phyloP scores from a whole-genome alignment of 2,113 vertebrate genomes.

The Gavialis gangeticus region DNA sequence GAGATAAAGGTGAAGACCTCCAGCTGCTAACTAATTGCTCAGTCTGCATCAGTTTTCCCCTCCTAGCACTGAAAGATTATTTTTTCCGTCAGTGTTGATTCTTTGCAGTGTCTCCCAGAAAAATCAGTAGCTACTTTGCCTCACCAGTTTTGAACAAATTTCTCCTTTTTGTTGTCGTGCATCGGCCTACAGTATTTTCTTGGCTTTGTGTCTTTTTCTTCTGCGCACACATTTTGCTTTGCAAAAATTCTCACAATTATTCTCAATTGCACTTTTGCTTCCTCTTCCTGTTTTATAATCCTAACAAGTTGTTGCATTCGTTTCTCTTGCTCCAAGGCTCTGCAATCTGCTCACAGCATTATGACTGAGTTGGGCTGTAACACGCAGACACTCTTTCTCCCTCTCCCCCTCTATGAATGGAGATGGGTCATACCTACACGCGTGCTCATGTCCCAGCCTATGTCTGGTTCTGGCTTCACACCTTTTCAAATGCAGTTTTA shows the following conservation, averaged over 20 bases:
- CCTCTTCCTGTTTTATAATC: constrained; percentile 10
- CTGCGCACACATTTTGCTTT: constrained; percentile 18
- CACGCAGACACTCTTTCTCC: neutral
- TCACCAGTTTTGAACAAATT: constrained; percentile 13
- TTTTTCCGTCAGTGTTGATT: constrained; percentile 67
- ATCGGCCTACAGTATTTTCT: constrained; percentile 27
- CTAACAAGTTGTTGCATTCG: neutral
- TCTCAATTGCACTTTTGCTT: neutral
- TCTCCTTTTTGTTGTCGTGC: neutral
- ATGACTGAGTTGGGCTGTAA: constrained; percentile 29
- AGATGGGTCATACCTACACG: neutral
- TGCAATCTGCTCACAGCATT: constrained; percentile 33
- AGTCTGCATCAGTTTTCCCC: constrained; percentile 53
- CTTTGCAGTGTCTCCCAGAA: constrained; percentile 66
- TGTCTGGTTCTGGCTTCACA: constrained; percentile 18
- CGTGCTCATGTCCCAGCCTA: neutral
- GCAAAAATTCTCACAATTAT: neutral
- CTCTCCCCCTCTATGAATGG: too few relatives aligned
- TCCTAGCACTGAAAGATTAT: constrained; percentile 25
- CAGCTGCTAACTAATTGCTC: constrained; percentile 78
- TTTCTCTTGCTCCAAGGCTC: constrained; percentile 45
- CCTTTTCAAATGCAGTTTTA: neutral
- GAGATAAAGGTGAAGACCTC: constrained; percentile 94
- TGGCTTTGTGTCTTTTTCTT: constrained; percentile 24
- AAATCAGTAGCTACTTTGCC: constrained; percentile 67